Evolutionary conservation across 2,888 invertebrate species (phyloP), one percentile per base, ranked within the genome.

Genomic region (Microctonus hyperodae): DNA sequence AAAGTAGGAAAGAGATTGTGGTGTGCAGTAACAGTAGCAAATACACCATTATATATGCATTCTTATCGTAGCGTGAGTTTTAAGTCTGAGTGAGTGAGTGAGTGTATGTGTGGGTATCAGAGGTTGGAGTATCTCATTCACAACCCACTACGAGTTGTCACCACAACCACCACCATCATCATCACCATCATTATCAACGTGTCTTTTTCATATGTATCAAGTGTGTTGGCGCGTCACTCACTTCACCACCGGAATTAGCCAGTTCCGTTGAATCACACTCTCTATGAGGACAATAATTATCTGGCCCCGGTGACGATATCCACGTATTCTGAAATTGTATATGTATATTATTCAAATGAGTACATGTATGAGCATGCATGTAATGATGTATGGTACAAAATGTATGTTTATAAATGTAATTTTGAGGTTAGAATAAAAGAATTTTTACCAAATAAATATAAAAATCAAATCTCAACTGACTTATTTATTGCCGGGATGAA

Each of bases 251-350:
- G 66, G 67, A 67, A 67, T 67, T 62, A 62, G 48, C 62, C 40
- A 67, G 67, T 67, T 67, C 67, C 67, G 67, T 63, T 67, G 62
- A 62, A 63, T 62, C 62, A 51, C 58, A 67, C 62, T 62, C 44
- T 44, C 57, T 66, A 66, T 62, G 31, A 55, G 22, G 60, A 65
- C 60, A 60, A 60, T n/a, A n/a, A n/a, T 65, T 59, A 65, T 53
- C 25, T 35, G 53, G 23, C 23, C 40, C 51, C 37, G 62, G 37
- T 13, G 23, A 53, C 53, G 37, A 62, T 53, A 53, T 51, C 37
- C 16, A 62, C 35, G 35, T 62, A 48, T 59, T 20, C 44, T 44
- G 28, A 65, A 40, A 59, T 44, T 33, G 51, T 44, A 51, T 40
- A 28, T n/a, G n/a, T n/a, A n/a, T n/a, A n/a, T n/a, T n/a, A 33